Conservation (phyloP, 2,113 vertebrate species). For the Dissostichus mawsoni region DNA sequence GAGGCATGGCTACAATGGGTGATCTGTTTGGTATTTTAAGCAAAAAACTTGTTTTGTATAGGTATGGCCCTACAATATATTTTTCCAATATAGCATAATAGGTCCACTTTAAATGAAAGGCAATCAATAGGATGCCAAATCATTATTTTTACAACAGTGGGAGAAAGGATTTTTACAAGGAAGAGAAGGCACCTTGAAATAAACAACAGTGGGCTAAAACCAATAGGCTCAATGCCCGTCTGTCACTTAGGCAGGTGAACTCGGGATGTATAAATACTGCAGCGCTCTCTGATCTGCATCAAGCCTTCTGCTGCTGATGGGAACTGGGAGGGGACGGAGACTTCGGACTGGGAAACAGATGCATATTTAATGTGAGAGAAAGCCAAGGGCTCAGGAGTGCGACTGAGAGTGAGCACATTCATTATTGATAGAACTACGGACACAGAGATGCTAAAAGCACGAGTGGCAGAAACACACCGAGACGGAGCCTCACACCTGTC, state of each 20-base stretch:
- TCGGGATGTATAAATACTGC: not conserved
- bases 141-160: not conserved
- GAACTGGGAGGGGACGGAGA: constrained; percentile 63
- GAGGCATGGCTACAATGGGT: too few species aligned
- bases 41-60: too few species aligned
- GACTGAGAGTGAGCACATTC: constrained; percentile 66
- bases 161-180: not conserved
- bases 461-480: constrained; percentile 29
- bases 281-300: constrained; percentile 22
- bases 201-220: not conserved
- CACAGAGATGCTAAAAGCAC: constrained; percentile 68
- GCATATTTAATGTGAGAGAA: constrained; percentile 81
- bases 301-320: constrained; percentile 42
- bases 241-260: not conserved
- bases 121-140: not conserved
- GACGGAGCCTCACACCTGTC: constrained; percentile 55
- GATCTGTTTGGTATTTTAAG: too few species aligned
- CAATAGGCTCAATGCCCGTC: not conserved
- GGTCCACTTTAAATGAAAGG: not conserved
- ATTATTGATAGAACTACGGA: constrained; percentile 79
- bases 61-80: too few species aligned
- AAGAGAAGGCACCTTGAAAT: not conserved
- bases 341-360: constrained; percentile 67
- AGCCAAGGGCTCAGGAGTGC: constrained; percentile 62
- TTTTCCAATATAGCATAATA: too few species aligned